Conservation (phyloP, 1,140 invertebrate genomes). For the Leptinotarsa lineolata region DNA sequence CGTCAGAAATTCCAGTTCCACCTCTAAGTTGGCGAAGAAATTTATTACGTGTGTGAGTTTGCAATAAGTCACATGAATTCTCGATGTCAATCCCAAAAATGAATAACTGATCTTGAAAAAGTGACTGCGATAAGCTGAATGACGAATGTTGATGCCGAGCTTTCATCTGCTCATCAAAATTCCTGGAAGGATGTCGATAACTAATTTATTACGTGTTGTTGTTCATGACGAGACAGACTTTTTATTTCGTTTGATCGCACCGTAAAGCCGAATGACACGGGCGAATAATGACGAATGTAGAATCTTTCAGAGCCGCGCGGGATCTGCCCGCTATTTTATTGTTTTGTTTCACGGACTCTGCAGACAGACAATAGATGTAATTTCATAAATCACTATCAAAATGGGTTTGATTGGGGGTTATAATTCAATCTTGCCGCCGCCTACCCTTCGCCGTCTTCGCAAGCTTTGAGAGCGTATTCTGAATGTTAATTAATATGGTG, state of each 20-base stretch:
- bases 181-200: slow-evolving; percentile 4
- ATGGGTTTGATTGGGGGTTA: slow-evolving; percentile 41
- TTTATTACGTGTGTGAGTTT: too few relatives aligned
- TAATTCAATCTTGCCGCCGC: slow-evolving; percentile 40
- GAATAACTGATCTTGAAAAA: too few relatives aligned
- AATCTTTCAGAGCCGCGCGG: neutral
- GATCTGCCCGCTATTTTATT: slow-evolving; percentile 28
- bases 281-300: slow-evolving; percentile 5
- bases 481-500: slow-evolving; percentile 13
- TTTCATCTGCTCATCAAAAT: neutral
- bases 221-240: slow-evolving; percentile 1
- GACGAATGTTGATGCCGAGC: neutral
- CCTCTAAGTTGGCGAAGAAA: too few relatives aligned
- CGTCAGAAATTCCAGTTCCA: too few relatives aligned
- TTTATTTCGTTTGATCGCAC: slow-evolving; percentile 7
- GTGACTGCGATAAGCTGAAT: too few relatives aligned
- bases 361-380: slow-evolving; percentile 26
- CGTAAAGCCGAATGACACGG: slow-evolving; percentile 4
- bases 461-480: neutral
- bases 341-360: slow-evolving; percentile 25
- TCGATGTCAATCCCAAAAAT: too few relatives aligned
- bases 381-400: slow-evolving; percentile 30
- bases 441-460: neutral
- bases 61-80: too few relatives aligned
- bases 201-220: slow-evolving; percentile 8